Base-by-base conservation (phyloP, 2,888 invertebrate species). In the Drosophila anceps region DNA sequence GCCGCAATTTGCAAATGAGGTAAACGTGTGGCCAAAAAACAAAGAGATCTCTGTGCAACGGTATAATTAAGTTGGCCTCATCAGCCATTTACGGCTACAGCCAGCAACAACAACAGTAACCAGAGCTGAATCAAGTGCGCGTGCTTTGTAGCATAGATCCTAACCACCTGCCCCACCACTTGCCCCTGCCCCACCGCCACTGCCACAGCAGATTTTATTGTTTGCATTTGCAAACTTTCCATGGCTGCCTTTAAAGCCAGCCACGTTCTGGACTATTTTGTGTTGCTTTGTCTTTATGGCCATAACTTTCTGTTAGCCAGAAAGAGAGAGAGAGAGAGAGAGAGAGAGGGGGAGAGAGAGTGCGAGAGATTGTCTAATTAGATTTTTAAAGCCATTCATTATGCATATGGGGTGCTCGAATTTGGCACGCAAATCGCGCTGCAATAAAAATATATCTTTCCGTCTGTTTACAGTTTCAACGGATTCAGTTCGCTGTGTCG, bases 1-100 rank as follows among this genome's bases (percentile, higher is more conserved):
- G 82, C 90, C 85, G 88, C 90, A 78, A 88, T 84, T 89, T 84
- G 90, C 76, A 82, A 82, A 88, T 85, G 77, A 84, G 84, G 76
- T 69, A 73, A 83, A 60, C 65, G 70, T 73, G 60, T 78, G 71
- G 66, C 71, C 71, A 73, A 67, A 73, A 85, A 83, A 78, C 78
- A 82, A 84, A 80, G 76, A 82, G 89, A 66, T 72, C 66, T 69
- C 64, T 69, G 50, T 69, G 82, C 79, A 84, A 88, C 89, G 85
- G 88, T 76, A 87, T 85, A 85, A 85, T 85, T 85, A 85, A 89
- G 72, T 76, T 89, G 80, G 85, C 84, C 78, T 75, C 88, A 87
- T 84, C 84, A 87, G 80, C 84, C 82, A 82, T 88, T 84, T 87
- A 89, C 73, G 81, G 84, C 67, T 57, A 65, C 29, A 29, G 46